Evolutionary conservation across 2,113 vertebrate genomes (phyloP), one percentile per base, ranked within the genome.

Genomic region (Cheilinus undulatus): DNA sequence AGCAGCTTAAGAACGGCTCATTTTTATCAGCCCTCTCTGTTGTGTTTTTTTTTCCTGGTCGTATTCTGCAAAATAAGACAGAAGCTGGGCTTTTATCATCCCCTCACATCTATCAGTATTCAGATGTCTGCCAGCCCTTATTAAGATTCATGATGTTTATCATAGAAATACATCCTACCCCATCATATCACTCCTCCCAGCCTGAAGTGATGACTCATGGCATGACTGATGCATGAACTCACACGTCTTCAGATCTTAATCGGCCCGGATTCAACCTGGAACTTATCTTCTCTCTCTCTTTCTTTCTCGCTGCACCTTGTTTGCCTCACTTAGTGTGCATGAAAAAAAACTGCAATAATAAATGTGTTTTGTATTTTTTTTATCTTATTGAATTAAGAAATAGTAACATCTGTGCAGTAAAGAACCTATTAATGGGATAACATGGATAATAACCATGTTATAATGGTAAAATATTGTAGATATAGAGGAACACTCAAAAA

Each of bases 191-290:
- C 61, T 27, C 66, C 59, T 65, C 69, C 67, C 42, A 65, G 69
- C 66, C 30, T 66, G 49, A 36, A 40, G 30, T 22, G 56, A 76
- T 85, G 74, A 79, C 43, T 73, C 74, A 71, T 8, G 26, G 57
- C 27, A 61, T 65, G 64, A 82, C 74, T 71, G 73, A 82, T 86
- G 50, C 42, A 57, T 78, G 51, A 67, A 77, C 51, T 56, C 59
- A 30, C 23, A 46, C 38, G 27, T 65, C 42, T 52, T 22, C 30
- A 45, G 28, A 69, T 57, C 48, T 61, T 69, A 28, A 28, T 51
- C 49, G n/a, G 10, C 34, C 12, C 34, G 36, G 59, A 50, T 50
- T 64, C 23, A 81, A 73, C 68, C 11, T 0, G 82, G 64, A 73
- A 64, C 48, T 13, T 52, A 17, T 75, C 19, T 34, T 75, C n/a